Base-by-base conservation (phyloP, 2,888 invertebrate species). In the Diarsia dahlii region DNA sequence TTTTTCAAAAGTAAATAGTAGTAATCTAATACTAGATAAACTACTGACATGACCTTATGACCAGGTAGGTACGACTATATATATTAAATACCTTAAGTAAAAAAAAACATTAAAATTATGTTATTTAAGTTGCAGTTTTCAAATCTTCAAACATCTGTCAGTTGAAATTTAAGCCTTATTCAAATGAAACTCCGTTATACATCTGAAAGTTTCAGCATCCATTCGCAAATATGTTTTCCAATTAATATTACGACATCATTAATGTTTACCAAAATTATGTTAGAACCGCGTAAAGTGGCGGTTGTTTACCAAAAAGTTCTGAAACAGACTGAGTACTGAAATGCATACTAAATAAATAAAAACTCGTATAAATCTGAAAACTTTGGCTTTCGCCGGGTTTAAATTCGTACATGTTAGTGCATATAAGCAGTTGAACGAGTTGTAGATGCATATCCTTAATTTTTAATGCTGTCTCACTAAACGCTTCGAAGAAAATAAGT, bases 301-400 rank as follows among this genome's bases (percentile, higher is more conserved):
- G 56, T 20, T 23, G 45, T 52, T n/a, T 28, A 34, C 45, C 34
- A 67, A 64, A 76, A 76, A 76, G 62, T 83, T 79, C 64, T 45
- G 12, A 68, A 76, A 76, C 34, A n/a, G 45, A 54, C 60, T 15
- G 54, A 71, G 71, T 56, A 28, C 64, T 67, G 60, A 73, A 81
- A 68, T 62, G 67, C 75, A 82, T 67, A 48, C 62, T 63, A 83
- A 71, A 83, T 76, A 76, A 80, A 82, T 76, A 82, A 82, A 81
- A 82, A 71, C 74, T 76, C 80, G 74, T 84, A 84, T 84, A 66
- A 84, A 84, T 80, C 65, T 72, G 45, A 71, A 74, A 83, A 84
- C 63, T 84, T 76, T 70, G 6, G 39, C 65, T 46, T 76, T 68
- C 58, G 50, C 46, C 39, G 50, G 48, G 63, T 82, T 81, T 62